phyloP scores from a whole-genome alignment of 2,113 vertebrate species.

The Bubo scandiacus region DNA sequence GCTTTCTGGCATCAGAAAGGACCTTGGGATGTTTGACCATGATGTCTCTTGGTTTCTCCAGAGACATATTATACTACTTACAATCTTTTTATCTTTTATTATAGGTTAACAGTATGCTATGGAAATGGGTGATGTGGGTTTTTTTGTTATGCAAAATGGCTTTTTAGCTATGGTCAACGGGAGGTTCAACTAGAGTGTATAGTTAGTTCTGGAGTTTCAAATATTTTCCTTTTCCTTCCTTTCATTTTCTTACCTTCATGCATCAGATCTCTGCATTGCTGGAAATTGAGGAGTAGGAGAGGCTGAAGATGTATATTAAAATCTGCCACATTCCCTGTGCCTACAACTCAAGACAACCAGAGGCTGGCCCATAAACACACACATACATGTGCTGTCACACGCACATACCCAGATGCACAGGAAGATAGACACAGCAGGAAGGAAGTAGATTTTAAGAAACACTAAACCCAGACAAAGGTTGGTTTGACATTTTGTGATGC shows the following conservation, averaged over 20 bases:
- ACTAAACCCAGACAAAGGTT: not conserved
- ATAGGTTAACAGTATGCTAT: not conserved
- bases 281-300: not conserved
- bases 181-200: not conserved
- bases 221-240: not conserved
- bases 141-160: not conserved
- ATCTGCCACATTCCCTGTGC: not conserved
- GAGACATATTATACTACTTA: not conserved
- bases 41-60: not conserved
- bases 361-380: not conserved
- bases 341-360: not conserved
- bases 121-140: not conserved
- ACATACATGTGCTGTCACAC: not conserved
- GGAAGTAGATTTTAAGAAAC: not conserved
- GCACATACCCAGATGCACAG: not conserved
- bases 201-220: not conserved
- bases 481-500: constrained; percentile 32
- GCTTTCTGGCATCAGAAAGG: not conserved
- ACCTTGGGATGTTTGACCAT: not conserved
- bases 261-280: not conserved
- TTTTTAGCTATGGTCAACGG: not conserved
- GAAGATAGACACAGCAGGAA: not conserved
- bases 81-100: not conserved
- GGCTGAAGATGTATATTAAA: not conserved
- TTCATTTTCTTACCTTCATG: not conserved